Evolutionary conservation across 1,140 invertebrate genomes (phyloP).

Genomic region (Aplysia californica): DNA sequence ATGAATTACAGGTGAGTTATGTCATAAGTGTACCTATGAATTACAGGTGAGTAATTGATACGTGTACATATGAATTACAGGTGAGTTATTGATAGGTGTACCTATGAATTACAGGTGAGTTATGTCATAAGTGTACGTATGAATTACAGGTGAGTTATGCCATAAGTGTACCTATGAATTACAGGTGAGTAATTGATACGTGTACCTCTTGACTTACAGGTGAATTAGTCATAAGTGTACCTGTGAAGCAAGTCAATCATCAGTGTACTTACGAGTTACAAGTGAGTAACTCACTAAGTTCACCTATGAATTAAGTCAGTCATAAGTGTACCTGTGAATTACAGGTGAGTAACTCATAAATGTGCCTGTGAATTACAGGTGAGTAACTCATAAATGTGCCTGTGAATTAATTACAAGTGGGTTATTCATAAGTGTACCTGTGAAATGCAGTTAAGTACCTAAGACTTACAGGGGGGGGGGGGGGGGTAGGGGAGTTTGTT

Average conservation of each 20-base stretch:
- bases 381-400: neutral
- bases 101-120: constrained; percentile 3
- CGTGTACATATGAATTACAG: neutral
- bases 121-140: neutral
- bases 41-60: neutral
- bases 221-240: too few species aligned
- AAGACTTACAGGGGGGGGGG: neutral
- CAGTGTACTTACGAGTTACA: too few species aligned
- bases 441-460: neutral
- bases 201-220: neutral
- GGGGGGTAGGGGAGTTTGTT: too few species aligned
- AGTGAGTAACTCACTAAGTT: too few species aligned
- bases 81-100: neutral
- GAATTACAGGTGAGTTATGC: neutral
- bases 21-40: neutral
- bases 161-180: neutral
- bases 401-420: neutral
- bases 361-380: neutral
- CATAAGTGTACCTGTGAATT: neutral
- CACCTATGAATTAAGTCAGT: too few species aligned
- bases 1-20: constrained; percentile 2
- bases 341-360: neutral
- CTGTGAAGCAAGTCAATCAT: too few species aligned
- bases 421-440: neutral
- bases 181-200: neutral